A percentile compares a stretch with the other conserved stretches of the same genome.
Evolutionary conservation across 2,113 vertebrate genomes (phyloP).

Genomic region (Nymphicus hollandicus): DNA sequence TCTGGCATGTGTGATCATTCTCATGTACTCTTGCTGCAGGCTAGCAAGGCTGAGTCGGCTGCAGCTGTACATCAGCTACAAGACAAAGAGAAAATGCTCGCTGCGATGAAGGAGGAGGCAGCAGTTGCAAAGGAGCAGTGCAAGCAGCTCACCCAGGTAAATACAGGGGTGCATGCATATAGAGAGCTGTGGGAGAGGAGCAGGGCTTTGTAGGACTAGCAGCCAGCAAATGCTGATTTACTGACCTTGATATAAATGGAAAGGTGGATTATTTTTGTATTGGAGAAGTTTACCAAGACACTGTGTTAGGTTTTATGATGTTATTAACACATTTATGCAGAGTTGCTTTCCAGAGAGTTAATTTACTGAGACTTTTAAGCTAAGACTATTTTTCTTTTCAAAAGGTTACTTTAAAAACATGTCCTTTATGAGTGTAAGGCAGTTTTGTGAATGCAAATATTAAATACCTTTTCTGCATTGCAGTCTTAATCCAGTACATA

Average conservation of each 20-base stretch:
- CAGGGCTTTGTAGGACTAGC: not conserved
- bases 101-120: conserved; percentile 85
- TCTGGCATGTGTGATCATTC: not conserved
- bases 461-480: not conserved
- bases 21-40: conserved; percentile 59
- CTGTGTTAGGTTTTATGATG: not conserved
- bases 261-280: not conserved
- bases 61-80: conserved; percentile 80
- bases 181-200: not conserved
- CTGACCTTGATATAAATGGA: not conserved
- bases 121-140: conserved; percentile 89
- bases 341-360: not conserved
- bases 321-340: not conserved
- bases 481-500: not conserved
- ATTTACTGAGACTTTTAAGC: not conserved
- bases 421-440: not conserved
- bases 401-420: not conserved
- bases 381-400: not conserved
- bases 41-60: conserved; percentile 81
- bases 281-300: not conserved
- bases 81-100: conserved; percentile 87
- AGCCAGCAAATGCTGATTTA: not conserved
- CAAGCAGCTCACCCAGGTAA: conserved; percentile 93
- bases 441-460: not conserved
- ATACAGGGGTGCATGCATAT: rapidly evolving